Conservation (phyloP, 2,113 vertebrate species). For the Sander vitreus region DNA sequence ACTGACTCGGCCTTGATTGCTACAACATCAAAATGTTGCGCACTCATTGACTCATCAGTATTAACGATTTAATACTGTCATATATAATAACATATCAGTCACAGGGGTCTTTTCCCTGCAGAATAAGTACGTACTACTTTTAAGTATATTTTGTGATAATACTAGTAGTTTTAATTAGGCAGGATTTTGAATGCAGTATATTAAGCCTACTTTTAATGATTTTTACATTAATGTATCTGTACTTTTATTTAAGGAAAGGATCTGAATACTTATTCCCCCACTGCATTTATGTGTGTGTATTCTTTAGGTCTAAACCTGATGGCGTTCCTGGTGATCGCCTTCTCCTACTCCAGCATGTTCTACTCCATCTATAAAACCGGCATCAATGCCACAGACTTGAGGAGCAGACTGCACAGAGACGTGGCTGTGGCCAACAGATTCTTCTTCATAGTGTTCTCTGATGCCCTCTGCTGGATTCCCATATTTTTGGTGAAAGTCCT, state of each 20-base stretch:
- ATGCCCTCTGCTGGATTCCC: constrained; percentile 93
- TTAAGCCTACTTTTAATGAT: background rate
- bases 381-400: constrained; percentile 82
- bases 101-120: background rate
- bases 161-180: background rate
- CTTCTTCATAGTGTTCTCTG: constrained; percentile 91
- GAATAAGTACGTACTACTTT: background rate
- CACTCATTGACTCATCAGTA: background rate
- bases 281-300: constrained; percentile 25
- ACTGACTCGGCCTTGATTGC: background rate
- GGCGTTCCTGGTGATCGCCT: constrained; percentile 83
- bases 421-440: constrained; percentile 84
- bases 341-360: constrained; percentile 86
- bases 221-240: background rate
- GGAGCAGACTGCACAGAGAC: constrained; percentile 80
- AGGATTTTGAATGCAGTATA: background rate
- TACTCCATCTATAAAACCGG: constrained; percentile 85
- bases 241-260: background rate
- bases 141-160: background rate
- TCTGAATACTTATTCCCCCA: background rate
- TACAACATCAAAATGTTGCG: background rate
- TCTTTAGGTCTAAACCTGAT: constrained; percentile 85
- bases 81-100: background rate
- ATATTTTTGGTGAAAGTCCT: constrained; percentile 87
- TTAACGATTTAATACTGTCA: background rate